A percentile compares a stretch with the other conserved stretches of the same genome.
Evolutionary conservation across 1,140 invertebrate genomes (phyloP).

Genomic region (Schlechtendalia chinensis): DNA sequence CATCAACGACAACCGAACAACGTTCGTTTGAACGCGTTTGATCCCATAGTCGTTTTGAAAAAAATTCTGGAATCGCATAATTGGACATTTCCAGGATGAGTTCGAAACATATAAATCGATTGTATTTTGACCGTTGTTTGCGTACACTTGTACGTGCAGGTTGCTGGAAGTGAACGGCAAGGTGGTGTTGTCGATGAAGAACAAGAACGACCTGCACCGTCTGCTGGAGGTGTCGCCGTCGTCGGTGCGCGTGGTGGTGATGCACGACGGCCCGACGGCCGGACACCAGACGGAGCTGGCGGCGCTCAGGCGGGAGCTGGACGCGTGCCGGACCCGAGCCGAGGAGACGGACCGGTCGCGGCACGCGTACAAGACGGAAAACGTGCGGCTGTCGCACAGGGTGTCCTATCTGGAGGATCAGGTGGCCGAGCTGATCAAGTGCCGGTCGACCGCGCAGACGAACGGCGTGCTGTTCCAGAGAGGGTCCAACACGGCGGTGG

Average conservation of each 20-base stretch:
- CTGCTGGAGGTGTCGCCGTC: slow-evolving; percentile 59
- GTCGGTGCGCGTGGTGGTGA: slow-evolving; percentile 60
- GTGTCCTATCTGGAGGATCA: slow-evolving; percentile 88
- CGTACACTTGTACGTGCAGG: too few relatives aligned
- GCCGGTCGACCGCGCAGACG: neutral
- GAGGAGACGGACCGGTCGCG: slow-evolving; percentile 65
- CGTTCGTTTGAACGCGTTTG: too few relatives aligned
- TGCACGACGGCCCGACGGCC: slow-evolving; percentile 59
- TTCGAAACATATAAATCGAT: too few relatives aligned
- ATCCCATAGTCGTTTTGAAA: too few relatives aligned
- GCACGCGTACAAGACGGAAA: slow-evolving; percentile 69
- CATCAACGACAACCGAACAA: too few relatives aligned
- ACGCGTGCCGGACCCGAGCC: slow-evolving; percentile 61
- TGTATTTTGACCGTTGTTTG: too few relatives aligned
- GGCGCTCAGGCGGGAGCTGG: slow-evolving; percentile 60
- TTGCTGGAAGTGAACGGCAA: slow-evolving; percentile 83
- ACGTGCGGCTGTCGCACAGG: slow-evolving; percentile 78
- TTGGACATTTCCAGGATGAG: too few relatives aligned
- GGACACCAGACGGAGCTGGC: neutral
- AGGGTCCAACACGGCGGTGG: slow-evolving; percentile 20
- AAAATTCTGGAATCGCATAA: too few relatives aligned
- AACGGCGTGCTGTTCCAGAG: slow-evolving; percentile 25
- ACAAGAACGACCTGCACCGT: slow-evolving; percentile 67
- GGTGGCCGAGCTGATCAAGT: slow-evolving; percentile 66
- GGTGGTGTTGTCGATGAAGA: slow-evolving; percentile 65